Conservation (phyloP, 2,797 vertebrate genomes). For the Acanthis flammea region DNA sequence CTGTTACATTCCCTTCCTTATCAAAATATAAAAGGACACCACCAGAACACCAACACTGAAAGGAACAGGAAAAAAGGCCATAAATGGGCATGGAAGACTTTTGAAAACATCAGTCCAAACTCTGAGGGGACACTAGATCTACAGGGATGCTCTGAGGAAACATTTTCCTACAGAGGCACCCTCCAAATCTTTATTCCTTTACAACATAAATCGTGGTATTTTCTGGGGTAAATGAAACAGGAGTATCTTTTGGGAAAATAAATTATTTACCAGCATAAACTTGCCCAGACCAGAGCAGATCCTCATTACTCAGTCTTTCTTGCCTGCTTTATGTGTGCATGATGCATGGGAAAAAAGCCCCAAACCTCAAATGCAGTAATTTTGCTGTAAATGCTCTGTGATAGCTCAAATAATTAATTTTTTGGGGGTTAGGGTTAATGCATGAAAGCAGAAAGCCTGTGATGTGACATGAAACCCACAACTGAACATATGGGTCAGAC, state of each 20-base stretch:
- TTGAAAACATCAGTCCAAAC: not conserved
- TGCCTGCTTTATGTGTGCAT: not conserved
- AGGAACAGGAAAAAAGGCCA: not conserved
- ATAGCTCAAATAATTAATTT: not conserved
- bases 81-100: not conserved
- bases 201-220: rapidly evolving
- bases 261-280: not conserved
- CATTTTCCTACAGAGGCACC: not conserved
- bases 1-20: not conserved
- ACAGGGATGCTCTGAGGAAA: not conserved
- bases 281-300: not conserved
- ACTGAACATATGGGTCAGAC: not conserved
- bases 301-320: not conserved
- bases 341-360: not conserved
- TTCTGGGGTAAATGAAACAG: not conserved
- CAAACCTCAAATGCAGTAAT: not conserved
- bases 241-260: not conserved
- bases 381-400: not conserved
- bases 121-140: not conserved
- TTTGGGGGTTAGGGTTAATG: not conserved
- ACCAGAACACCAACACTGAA: not conserved
- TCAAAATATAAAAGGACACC: not conserved
- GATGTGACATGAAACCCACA: not conserved
- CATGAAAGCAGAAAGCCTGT: not conserved
- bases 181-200: not conserved